phyloP scores from a whole-genome alignment of 2,888 invertebrate genomes.

The Scaptomyza polygonia region DNA sequence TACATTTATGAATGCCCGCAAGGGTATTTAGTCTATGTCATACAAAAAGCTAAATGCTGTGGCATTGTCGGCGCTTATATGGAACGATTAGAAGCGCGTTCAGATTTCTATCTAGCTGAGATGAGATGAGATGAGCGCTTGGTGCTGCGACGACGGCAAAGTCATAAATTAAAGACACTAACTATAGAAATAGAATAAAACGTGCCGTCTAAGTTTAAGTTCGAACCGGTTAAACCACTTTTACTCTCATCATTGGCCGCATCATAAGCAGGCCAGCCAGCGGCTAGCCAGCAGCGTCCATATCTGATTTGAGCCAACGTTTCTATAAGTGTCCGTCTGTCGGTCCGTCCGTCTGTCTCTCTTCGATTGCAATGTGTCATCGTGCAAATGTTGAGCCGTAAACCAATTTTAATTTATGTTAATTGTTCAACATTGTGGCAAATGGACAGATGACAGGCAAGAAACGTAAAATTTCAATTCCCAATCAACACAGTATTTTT shows the following conservation, averaged over 20 bases:
- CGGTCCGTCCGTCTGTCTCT: conserved; percentile 14
- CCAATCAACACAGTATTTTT: not conserved
- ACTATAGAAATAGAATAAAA: conserved; percentile 75
- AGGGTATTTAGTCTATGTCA: not conserved
- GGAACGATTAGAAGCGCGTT: conserved; percentile 59
- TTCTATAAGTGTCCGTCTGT: too few relatives aligned
- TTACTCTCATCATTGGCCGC: conserved; percentile 71
- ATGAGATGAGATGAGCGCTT: conserved; percentile 67
- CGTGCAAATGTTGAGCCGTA: conserved; percentile 68
- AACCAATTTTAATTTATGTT: conserved; percentile 80
- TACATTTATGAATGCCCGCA: not conserved
- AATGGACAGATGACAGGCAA: conserved; percentile 62
- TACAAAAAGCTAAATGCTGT: not conserved
- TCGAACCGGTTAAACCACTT: conserved; percentile 73
- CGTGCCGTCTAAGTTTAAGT: conserved; percentile 25
- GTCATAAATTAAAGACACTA: conserved; percentile 68
- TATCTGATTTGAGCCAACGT: conserved; percentile 24
- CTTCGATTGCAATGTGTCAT: conserved; percentile 64
- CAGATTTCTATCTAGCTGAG: conserved; percentile 61
- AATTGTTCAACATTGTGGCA: conserved; percentile 67
- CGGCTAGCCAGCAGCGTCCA: conserved; percentile 9
- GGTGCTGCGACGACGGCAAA: conserved; percentile 17
- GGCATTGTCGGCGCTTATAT: conserved; percentile 38
- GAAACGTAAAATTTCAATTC: conserved; percentile 21
- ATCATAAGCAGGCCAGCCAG: conserved; percentile 29